These are phyloP conservation scores for Heterocephalus glaber DNA, from an alignment of 2,113 vertebrate genomes.

Conservation along the genomic window DNA sequence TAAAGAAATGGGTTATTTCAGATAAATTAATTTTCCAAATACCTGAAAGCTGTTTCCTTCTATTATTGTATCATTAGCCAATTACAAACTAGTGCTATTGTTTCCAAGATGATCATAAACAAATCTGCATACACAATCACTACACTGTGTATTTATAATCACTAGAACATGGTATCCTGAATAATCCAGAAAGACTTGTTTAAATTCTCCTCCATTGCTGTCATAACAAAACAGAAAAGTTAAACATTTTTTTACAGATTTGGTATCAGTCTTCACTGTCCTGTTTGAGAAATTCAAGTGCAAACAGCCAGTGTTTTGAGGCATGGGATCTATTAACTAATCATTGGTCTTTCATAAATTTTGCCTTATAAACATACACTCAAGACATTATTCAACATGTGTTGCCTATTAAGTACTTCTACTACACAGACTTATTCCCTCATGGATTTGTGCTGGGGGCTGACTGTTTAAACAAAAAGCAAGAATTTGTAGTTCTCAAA, in stretches of 20 bases:
- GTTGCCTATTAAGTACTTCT: not conserved
- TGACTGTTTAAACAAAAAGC: not conserved
- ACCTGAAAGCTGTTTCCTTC: not conserved
- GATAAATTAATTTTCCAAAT: not conserved
- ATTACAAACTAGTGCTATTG: not conserved
- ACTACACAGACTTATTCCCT: not conserved
- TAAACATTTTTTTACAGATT: not conserved
- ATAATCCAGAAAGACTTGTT: not conserved
- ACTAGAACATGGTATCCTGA: not conserved
- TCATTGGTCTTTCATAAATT: not conserved
- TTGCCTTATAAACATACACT: not conserved
- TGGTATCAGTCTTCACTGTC: not conserved
- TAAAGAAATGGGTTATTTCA: not conserved
- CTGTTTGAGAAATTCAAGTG: not conserved
- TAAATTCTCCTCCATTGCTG: not conserved
- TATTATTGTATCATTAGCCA: not conserved
- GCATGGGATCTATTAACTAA: not conserved
- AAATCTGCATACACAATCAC: not conserved
- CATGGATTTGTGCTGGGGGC: not conserved
- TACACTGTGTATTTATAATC: not conserved
- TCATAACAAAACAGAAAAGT: conserved; percentile 1
- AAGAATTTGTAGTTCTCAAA: conserved; percentile 28
- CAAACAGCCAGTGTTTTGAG: conserved; percentile 2
- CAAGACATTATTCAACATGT: not conserved
- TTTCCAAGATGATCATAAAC: not conserved